Conservation (phyloP, 2,113 vertebrate genomes). For the Tonatia bakeri region DNA sequence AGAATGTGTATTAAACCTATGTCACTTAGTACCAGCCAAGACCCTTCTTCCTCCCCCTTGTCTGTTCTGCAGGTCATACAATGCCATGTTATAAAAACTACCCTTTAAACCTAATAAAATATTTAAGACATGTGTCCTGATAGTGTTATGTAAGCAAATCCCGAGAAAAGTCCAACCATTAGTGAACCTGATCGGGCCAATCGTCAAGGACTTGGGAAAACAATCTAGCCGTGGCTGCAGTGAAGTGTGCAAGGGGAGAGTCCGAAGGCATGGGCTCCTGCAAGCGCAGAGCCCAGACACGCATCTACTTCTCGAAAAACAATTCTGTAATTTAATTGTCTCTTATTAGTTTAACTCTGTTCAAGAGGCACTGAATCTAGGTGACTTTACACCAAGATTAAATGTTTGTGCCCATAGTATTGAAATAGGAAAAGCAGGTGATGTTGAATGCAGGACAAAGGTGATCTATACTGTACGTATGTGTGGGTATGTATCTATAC, state of each 20-base stretch:
- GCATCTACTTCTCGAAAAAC: neutral
- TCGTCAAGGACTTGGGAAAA: conserved; percentile 59
- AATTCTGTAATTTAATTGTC: neutral
- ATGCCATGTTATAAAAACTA: conserved; percentile 66
- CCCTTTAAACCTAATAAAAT: conserved; percentile 78
- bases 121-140: conserved; percentile 77
- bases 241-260: neutral
- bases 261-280: neutral
- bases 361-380: neutral
- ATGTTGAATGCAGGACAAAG: neutral
- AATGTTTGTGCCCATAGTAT: neutral
- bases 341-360: neutral
- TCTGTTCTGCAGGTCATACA: conserved; percentile 48
- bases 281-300: neutral
- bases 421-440: neutral
- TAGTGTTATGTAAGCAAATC: conserved; percentile 80
- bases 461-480: too few relatives aligned
- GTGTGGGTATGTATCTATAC: too few relatives aligned
- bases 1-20: conserved; percentile 23
- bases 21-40: conserved; percentile 37
- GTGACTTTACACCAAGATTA: neutral
- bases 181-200: conserved; percentile 73
- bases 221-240: neutral
- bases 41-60: conserved; percentile 36
- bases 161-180: conserved; percentile 60